These are phyloP conservation scores for Dysidea cf. avara DNA, from an alignment of 37 sponge, comb jelly and placozoan genomes.

Conservation along the genomic window DNA sequence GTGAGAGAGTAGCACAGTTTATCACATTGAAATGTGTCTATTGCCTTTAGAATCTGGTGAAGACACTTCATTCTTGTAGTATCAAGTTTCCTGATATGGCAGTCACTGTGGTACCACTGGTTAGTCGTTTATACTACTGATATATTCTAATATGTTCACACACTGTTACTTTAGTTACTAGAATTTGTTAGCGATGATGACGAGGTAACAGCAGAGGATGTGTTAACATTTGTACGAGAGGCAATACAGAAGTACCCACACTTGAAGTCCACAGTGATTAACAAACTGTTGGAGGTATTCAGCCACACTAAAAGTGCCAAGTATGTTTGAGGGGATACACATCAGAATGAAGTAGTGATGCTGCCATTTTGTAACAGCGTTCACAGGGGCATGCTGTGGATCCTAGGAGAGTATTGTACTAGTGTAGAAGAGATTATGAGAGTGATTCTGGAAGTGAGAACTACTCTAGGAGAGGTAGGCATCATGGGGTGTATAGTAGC, in stretches of 20 bases:
- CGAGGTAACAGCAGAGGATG: conserved; percentile 82
- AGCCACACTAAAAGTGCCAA: conserved; percentile 57
- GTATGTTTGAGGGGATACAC: conserved; percentile 13
- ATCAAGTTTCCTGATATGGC: conserved; percentile 86
- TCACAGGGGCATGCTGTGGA: conserved; percentile 88
- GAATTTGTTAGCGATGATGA: conserved; percentile 88
- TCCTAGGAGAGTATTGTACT: conserved; percentile 96
- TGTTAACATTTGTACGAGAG: conserved; percentile 93
- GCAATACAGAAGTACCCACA: conserved; percentile 85
- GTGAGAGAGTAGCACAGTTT: not conserved
- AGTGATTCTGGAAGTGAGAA: conserved; percentile 76
- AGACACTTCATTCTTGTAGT: conserved; percentile 90
- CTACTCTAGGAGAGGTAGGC: conserved; percentile 85
- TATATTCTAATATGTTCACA: not conserved
- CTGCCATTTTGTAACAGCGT: conserved; percentile 26
- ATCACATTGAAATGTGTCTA: not conserved
- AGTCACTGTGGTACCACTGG: conserved; percentile 86
- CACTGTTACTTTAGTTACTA: conserved; percentile 54
- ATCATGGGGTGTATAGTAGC: too few relatives aligned
- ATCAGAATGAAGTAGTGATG: too few relatives aligned
- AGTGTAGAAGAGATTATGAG: conserved; percentile 79
- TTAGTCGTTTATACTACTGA: conserved; percentile 8
- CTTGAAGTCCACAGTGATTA: conserved; percentile 66
- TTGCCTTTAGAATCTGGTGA: conserved; percentile 58
- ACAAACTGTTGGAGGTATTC: conserved; percentile 85